Evolutionary conservation across 2,113 vertebrate genomes (phyloP).

Genomic region (Puntigrus tetrazona): DNA sequence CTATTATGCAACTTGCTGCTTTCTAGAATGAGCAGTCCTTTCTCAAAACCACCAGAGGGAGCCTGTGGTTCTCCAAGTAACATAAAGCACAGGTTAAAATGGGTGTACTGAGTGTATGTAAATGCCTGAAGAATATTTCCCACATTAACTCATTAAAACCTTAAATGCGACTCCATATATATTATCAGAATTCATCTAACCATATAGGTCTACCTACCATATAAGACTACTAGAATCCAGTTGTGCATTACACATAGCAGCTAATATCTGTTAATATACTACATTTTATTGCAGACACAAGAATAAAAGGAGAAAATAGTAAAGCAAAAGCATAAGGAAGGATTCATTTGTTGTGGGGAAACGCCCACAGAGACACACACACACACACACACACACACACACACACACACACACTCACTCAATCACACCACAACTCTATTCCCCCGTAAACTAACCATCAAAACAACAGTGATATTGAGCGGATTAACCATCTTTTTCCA

Average conservation of each 20-base stretch:
- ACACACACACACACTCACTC: neutral
- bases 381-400: neutral
- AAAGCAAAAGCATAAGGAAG: neutral
- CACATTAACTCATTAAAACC: neutral
- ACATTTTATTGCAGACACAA: neutral
- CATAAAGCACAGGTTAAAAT: neutral
- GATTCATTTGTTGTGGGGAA: conserved; percentile 19
- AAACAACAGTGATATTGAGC: conserved; percentile 35
- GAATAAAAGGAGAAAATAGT: neutral
- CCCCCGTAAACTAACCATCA: conserved; percentile 45
- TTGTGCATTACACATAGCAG: neutral
- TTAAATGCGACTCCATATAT: neutral
- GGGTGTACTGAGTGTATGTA: neutral
- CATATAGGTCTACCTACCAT: neutral
- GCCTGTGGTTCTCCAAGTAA: conserved; percentile 19
- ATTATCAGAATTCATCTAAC: neutral
- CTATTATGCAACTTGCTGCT: neutral
- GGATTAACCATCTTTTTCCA: conserved; percentile 73
- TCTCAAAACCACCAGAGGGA: conserved; percentile 51
- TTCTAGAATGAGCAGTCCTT: neutral
- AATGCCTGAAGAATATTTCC: neutral
- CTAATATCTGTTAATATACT: neutral
- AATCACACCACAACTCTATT: neutral
- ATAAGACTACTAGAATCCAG: neutral
- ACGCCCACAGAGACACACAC: conserved; percentile 28